phyloP scores from a whole-genome alignment of 1,140 invertebrate genomes.

The Tetramorium alpestre region DNA sequence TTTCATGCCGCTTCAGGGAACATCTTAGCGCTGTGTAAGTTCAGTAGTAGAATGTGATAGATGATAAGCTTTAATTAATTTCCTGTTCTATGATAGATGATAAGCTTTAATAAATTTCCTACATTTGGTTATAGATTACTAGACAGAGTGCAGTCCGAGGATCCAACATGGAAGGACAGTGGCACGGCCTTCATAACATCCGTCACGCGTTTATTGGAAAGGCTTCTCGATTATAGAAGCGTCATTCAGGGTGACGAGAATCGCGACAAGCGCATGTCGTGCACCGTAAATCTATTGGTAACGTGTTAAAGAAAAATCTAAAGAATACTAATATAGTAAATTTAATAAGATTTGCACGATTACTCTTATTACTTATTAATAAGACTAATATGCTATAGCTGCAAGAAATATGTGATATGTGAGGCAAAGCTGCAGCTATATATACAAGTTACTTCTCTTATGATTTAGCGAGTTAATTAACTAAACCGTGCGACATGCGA shows the following conservation, averaged over 20 bases:
- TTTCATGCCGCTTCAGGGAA: conserved; percentile 90
- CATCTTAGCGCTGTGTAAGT: conserved; percentile 96
- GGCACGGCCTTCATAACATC: conserved; percentile 96
- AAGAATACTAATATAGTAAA: conserved; percentile 4
- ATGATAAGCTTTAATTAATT: neutral
- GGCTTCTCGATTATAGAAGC: conserved; percentile 96
- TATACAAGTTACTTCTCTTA: conserved; percentile 20
- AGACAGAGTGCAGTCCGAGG: conserved; percentile 93
- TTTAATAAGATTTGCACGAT: neutral
- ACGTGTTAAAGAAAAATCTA: conserved; percentile 69
- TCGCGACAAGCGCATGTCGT: conserved; percentile 97
- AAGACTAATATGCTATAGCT: neutral
- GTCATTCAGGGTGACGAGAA: conserved; percentile 97
- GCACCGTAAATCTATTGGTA: conserved; percentile 97
- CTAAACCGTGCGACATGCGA: conserved; percentile 13
- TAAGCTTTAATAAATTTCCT: neutral
- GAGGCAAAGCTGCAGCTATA: neutral
- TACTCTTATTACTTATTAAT: conserved; percentile 5
- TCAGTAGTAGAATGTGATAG: conserved; percentile 52
- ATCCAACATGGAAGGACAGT: conserved; percentile 95
- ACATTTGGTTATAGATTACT: conserved; percentile 89
- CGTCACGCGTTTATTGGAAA: conserved; percentile 94
- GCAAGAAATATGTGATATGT: neutral
- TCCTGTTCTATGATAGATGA: neutral
- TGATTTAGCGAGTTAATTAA: conserved; percentile 46